A percentile compares a stretch with the other conserved stretches of the same genome.
These are phyloP conservation scores for Desoria tigrina DNA, from an alignment of 2,888 invertebrate genomes.

Conservation along the genomic window DNA sequence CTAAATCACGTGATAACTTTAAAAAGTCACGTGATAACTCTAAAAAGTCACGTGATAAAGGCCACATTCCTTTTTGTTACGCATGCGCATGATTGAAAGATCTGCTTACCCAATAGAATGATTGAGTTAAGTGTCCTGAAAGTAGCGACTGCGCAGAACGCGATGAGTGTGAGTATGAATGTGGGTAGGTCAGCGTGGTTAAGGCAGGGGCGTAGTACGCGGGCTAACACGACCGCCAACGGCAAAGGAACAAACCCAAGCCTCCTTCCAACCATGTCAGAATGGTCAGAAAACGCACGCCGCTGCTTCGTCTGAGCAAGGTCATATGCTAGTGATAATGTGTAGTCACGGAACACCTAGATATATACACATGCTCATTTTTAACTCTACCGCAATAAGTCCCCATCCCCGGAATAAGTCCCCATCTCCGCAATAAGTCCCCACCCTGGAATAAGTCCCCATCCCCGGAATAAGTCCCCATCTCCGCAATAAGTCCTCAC, in stretches of 20 bases:
- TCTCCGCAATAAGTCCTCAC: too few relatives aligned
- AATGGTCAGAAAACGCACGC: constrained; percentile 90
- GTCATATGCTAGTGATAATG: constrained; percentile 87
- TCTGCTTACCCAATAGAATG: constrained; percentile 76
- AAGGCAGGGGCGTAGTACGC: constrained; percentile 81
- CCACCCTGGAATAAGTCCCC: too few relatives aligned
- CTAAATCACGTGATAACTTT: too few relatives aligned
- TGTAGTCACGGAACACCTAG: constrained; percentile 85
- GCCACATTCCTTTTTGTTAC: too few relatives aligned
- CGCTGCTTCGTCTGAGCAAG: constrained; percentile 90
- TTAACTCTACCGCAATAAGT: neutral
- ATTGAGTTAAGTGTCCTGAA: constrained; percentile 82
- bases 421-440: too few relatives aligned
- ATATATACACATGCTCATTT: constrained; percentile 1
- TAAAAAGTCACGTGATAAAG: too few relatives aligned
- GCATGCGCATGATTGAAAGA: too few relatives aligned
- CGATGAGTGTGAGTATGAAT: constrained; percentile 70
- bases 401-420: neutral
- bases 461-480: too few relatives aligned
- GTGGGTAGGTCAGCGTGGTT: constrained; percentile 72
- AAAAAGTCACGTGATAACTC: too few relatives aligned
- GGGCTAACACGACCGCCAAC: constrained; percentile 85
- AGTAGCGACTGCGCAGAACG: constrained; percentile 74
- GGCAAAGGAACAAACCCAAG: constrained; percentile 99
- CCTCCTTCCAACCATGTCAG: constrained; percentile 89